A percentile compares a stretch with the other conserved stretches of the same genome.
phyloP scores from a whole-genome alignment of 1,140 invertebrate species.

The Tribolium madens region DNA sequence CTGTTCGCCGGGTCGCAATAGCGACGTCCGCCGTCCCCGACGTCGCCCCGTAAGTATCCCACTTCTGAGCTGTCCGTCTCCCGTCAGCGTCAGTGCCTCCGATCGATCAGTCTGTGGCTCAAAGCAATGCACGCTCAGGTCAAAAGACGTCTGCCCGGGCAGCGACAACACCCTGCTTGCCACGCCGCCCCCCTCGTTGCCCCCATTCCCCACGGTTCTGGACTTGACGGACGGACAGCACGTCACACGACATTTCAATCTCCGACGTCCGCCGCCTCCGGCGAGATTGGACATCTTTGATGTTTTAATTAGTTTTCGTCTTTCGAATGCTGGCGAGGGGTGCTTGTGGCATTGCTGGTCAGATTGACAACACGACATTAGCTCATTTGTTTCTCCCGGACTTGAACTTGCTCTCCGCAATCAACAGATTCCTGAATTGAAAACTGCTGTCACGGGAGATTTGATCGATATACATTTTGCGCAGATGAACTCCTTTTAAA shows the following conservation, averaged over 20 bases:
- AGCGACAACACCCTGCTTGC: slow-evolving; percentile 56
- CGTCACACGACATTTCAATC: slow-evolving; percentile 64
- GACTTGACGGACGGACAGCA: slow-evolving; percentile 59
- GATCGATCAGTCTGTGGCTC: slow-evolving; percentile 66
- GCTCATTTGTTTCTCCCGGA: background rate
- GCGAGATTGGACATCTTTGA: slow-evolving; percentile 60
- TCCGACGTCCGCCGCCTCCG: slow-evolving; percentile 48
- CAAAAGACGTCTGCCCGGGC: slow-evolving; percentile 67
- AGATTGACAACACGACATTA: slow-evolving; percentile 15
- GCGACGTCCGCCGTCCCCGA: slow-evolving; percentile 30
- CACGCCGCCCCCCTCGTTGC: slow-evolving; percentile 45
- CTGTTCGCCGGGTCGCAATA: slow-evolving; percentile 23
- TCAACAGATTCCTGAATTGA: background rate
- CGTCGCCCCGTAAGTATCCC: slow-evolving; percentile 50
- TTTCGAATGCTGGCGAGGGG: background rate
- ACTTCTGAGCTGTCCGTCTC: slow-evolving; percentile 64
- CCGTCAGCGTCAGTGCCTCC: slow-evolving; percentile 62
- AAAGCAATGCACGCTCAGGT: slow-evolving; percentile 66
- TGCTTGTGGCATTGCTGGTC: slow-evolving; percentile 1
- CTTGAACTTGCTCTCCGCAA: background rate
- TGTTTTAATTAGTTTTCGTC: slow-evolving; percentile 64
- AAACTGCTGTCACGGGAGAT: background rate
- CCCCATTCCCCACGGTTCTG: slow-evolving; percentile 45
- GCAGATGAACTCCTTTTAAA: background rate
- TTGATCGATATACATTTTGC: background rate